Evolutionary conservation across 1,140 invertebrate genomes (phyloP), one percentile per base, ranked within the genome.

Genomic region (Pogonognathellus flavescens): DNA sequence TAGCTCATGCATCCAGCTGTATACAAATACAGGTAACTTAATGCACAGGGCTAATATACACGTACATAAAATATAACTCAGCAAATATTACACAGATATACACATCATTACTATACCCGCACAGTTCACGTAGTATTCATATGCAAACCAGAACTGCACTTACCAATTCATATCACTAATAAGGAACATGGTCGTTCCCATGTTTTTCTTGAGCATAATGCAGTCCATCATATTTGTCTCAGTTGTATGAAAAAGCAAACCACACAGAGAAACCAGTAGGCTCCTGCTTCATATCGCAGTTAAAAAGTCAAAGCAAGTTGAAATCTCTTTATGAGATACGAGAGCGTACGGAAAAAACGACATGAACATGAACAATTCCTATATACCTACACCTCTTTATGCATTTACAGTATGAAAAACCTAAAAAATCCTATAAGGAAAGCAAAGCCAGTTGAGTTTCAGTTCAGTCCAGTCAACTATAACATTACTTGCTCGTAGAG

Each of bases 241-340:
- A 70, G 22, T 50, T 76, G 49, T 13, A 41, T 66, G 70, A 76
- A 76, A 76, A 76, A 76, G 31, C 70, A 49, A 76, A 50, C 41
- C 41, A 76, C 41, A 76, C 41, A 14, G 70, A 18, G 25, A 76
- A 76, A 76, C 70, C 70, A 49, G 70, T 76, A 76, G 70, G 70
- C 25, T 76, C 31, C 31, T 41, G 31, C 31, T 41, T 41, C 31
- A 41, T 41, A 76, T 76, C 70, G 41, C 10, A 49, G 22, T n/a
- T 13, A 76, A n/a, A 76, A 50, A 76, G 70, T 49, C 31, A 76
- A 50, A 31, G 25, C 62, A 66, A 25, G 62, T 66, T 66, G 22
- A 66, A 66, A 66, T 66, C 62, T 66, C 22, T 25, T 66, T 25
- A 22, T 66, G 62, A 66, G 25, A 66, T 66, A 66, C 62, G 62